Percentiles rank a stretch among this genome's conserved stretches.
Evolutionary conservation across 2,888 invertebrate genomes (phyloP).

Genomic region (Lochmaea capreae): DNA sequence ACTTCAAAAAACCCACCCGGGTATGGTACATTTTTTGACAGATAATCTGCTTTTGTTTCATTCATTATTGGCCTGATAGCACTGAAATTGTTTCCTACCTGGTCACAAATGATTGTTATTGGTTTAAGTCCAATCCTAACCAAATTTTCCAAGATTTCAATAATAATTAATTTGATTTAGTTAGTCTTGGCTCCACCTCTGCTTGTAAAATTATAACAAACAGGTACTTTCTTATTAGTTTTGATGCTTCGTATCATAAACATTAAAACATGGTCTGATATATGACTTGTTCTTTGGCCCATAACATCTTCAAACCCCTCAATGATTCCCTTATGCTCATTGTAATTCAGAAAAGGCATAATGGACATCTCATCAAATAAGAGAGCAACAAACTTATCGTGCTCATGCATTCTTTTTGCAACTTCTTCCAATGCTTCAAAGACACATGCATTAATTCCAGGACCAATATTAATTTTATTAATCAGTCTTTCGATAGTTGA

Average conservation of each 20-base stretch:
- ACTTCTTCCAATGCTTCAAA: too few species aligned
- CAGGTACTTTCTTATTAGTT: constrained; percentile 29
- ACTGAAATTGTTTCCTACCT: constrained; percentile 16
- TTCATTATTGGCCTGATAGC: constrained; percentile 28
- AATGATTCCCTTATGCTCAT: constrained; percentile 31
- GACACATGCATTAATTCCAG: too few species aligned
- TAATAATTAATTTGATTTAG: constrained; percentile 31
- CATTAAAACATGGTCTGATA: constrained; percentile 41
- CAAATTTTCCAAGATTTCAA: constrained; percentile 23
- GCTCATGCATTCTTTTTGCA: constrained; percentile 3
- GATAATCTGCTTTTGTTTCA: constrained; percentile 31
- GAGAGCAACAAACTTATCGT: constrained; percentile 26
- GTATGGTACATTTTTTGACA: constrained; percentile 19
- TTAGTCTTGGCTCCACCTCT: constrained; percentile 33
- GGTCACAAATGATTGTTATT: constrained; percentile 38
- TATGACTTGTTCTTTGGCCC: constrained; percentile 17
- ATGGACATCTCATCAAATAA: constrained; percentile 36
- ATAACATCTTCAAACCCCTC: constrained; percentile 36
- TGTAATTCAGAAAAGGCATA: constrained; percentile 12
- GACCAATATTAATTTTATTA: too few species aligned
- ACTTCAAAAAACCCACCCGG: constrained; percentile 16
- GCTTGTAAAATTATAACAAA: constrained; percentile 31
- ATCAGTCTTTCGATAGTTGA: too few species aligned
- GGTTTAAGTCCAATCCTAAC: constrained; percentile 40
- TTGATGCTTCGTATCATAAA: constrained; percentile 40